A percentile compares a stretch with the other conserved stretches of the same genome.
Conservation (phyloP, 2,888 invertebrate species). For the Chelonus formosanus region DNA sequence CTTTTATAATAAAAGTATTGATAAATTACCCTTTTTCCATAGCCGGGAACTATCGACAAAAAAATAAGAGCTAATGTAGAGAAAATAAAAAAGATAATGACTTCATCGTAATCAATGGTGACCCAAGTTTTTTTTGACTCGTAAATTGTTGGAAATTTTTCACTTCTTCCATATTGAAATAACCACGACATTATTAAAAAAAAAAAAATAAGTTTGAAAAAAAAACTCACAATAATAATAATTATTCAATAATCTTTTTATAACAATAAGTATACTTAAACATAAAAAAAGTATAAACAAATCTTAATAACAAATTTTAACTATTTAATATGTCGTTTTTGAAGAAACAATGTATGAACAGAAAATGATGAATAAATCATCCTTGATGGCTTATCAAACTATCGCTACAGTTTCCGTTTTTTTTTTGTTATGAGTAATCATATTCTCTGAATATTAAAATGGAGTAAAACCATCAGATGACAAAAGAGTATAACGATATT, state of each 20-base stretch:
- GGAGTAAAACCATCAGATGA: background rate
- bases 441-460: background rate
- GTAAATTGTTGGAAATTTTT: constrained; percentile 65
- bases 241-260: too few species aligned
- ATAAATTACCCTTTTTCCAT: constrained; percentile 38
- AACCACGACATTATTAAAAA: constrained; percentile 16
- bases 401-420: constrained; percentile 17
- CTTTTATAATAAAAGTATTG: constrained; percentile 23
- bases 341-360: too few species aligned
- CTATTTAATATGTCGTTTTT: too few species aligned
- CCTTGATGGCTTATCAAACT: constrained; percentile 24
- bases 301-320: too few species aligned
- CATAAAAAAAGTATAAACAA: too few species aligned
- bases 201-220: too few species aligned
- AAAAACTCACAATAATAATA: background rate
- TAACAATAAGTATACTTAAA: too few species aligned
- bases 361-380: background rate
- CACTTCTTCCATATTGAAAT: constrained; percentile 50
- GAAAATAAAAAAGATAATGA: constrained; percentile 63
- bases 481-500: background rate
- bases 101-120: constrained; percentile 65
- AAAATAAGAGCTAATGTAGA: constrained; percentile 61
- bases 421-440: constrained; percentile 5
- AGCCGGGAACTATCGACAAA: constrained; percentile 59
- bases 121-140: constrained; percentile 60